Evolutionary conservation across 2,797 vertebrate species (phyloP).

Genomic region (Poeciliopsis gracilis): DNA sequence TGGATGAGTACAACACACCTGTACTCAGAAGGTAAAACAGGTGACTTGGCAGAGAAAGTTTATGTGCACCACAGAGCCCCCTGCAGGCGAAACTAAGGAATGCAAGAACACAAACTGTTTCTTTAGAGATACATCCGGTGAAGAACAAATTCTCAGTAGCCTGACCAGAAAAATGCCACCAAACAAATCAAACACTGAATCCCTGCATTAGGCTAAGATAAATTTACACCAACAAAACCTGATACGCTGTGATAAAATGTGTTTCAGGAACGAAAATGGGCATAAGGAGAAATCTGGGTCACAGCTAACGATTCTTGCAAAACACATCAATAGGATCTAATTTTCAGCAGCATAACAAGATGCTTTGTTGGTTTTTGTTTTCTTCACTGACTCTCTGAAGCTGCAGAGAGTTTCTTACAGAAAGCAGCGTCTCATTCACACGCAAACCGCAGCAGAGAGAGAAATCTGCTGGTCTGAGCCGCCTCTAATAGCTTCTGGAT

Average conservation of each 20-base stretch:
- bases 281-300: background rate
- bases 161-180: background rate
- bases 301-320: background rate
- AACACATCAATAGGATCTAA: background rate
- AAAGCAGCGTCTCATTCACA: constrained; percentile 22
- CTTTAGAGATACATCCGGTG: background rate
- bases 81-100: background rate
- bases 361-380: background rate
- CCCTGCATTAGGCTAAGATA: background rate
- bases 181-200: background rate
- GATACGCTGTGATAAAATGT: background rate
- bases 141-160: background rate
- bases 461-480: constrained; percentile 1
- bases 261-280: background rate
- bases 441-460: background rate
- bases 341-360: background rate
- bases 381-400: background rate
- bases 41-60: background rate
- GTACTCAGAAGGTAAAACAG: background rate
- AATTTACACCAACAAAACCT: background rate
- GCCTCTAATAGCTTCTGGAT: constrained; percentile 40
- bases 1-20: background rate
- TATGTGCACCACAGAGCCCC: background rate
- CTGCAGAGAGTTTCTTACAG: constrained; percentile 17
- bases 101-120: background rate